Conservation (phyloP, 2,888 invertebrate genomes). For the Eledone cirrhosa region DNA sequence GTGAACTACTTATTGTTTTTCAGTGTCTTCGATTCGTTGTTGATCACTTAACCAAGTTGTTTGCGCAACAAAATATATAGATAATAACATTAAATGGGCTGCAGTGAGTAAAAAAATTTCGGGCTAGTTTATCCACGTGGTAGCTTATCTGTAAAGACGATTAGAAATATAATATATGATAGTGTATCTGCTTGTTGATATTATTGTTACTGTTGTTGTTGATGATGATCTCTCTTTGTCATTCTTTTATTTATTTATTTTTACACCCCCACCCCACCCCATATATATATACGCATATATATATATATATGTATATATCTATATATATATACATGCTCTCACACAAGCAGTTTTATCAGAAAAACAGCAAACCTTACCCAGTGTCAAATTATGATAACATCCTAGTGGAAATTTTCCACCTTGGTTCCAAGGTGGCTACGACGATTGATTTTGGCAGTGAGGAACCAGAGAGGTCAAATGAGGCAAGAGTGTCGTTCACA, state of each 20-base stretch:
- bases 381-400: constrained; percentile 89
- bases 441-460: constrained; percentile 87
- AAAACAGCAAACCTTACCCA: constrained; percentile 91
- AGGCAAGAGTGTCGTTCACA: constrained; percentile 89
- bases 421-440: constrained; percentile 82
- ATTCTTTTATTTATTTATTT: background rate
- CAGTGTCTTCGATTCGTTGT: too few relatives aligned
- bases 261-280: too few relatives aligned
- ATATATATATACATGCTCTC: background rate
- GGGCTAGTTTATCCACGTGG: too few relatives aligned
- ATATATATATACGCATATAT: background rate
- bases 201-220: too few relatives aligned
- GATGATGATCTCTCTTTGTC: background rate
- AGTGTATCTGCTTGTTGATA: too few relatives aligned
- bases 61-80: too few relatives aligned
- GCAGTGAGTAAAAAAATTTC: too few relatives aligned
- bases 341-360: constrained; percentile 53
- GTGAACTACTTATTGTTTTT: too few relatives aligned
- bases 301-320: constrained; percentile 18
- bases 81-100: too few relatives aligned
- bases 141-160: too few relatives aligned
- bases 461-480: constrained; percentile 85
- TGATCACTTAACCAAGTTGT: too few relatives aligned
- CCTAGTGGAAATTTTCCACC: constrained; percentile 86
- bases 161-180: too few relatives aligned